Evolutionary conservation across 2,888 invertebrate species (phyloP).

Genomic region (Caenorhabditis drosophilae): DNA sequence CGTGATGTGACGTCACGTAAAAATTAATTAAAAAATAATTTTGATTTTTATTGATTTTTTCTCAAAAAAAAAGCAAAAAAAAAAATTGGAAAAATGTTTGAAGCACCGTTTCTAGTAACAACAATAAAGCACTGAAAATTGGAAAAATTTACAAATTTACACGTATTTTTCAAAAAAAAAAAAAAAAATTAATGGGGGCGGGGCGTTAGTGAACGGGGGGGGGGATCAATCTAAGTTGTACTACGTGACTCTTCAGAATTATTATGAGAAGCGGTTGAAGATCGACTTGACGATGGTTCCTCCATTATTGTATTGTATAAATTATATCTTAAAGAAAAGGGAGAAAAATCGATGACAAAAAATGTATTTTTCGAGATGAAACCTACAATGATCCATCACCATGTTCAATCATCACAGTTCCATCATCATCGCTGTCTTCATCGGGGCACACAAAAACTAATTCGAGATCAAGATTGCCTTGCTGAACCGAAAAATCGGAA

Average conservation of each 20-base stretch:
- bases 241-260: constrained; percentile 39
- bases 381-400: constrained; percentile 59
- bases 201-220: no score
- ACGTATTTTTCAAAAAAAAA: no score
- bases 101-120: no score
- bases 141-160: no score
- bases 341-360: background rate
- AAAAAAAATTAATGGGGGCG: no score
- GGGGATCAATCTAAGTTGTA: constrained; percentile 22
- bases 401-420: constrained; percentile 62
- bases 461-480: constrained; percentile 80
- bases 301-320: constrained; percentile 42
- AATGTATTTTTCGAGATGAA: background rate
- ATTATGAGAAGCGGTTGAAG: constrained; percentile 37
- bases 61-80: no score
- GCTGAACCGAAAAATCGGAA: constrained; percentile 60
- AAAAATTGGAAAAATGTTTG: no score
- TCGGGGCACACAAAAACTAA: constrained; percentile 82
- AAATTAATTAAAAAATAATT: background rate
- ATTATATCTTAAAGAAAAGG: constrained; percentile 32
- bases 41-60: no score
- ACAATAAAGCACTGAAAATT: no score
- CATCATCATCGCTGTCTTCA: constrained; percentile 73
- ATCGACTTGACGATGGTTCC: constrained; percentile 39
- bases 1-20: no score